Percentiles rank a stretch among this genome's conserved stretches.
Conservation (phyloP, 1,140 invertebrate genomes). For the Eupristina koningsbergeri region DNA sequence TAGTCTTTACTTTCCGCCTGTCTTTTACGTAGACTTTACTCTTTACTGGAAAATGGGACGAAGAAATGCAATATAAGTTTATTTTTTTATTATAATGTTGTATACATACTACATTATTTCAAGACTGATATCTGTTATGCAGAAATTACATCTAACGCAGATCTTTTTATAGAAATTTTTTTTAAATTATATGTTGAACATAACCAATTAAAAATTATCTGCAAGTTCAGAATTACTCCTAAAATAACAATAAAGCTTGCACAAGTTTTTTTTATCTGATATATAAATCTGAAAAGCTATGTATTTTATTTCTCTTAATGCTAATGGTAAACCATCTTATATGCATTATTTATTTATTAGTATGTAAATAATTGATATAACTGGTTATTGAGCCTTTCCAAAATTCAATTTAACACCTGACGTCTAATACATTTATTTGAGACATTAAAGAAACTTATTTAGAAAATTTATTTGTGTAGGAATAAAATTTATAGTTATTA, state of each 20-base stretch:
- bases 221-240: too few species aligned
- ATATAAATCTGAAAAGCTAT: not conserved
- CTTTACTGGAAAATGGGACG: not conserved
- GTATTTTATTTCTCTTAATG: slow-evolving; percentile 5
- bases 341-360: not conserved
- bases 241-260: too few species aligned
- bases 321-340: too few species aligned
- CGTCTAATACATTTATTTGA: too few species aligned
- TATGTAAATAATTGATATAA: slow-evolving; percentile 40
- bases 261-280: not conserved
- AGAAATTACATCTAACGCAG: not conserved
- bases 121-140: too few species aligned
- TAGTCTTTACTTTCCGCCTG: not conserved
- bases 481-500: too few species aligned
- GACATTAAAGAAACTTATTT: too few species aligned
- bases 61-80: slow-evolving; percentile 17
- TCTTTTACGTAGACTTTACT: not conserved
- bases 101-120: not conserved
- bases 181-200: not conserved
- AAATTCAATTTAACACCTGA: too few species aligned
- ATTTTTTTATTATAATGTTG: not conserved
- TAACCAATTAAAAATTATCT: too few species aligned
- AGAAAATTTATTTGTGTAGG: too few species aligned
- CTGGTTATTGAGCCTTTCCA: too few species aligned
- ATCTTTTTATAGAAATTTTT: not conserved